Base-by-base conservation (phyloP, 2,888 invertebrate genomes). In the Tyria jacobaeae region DNA sequence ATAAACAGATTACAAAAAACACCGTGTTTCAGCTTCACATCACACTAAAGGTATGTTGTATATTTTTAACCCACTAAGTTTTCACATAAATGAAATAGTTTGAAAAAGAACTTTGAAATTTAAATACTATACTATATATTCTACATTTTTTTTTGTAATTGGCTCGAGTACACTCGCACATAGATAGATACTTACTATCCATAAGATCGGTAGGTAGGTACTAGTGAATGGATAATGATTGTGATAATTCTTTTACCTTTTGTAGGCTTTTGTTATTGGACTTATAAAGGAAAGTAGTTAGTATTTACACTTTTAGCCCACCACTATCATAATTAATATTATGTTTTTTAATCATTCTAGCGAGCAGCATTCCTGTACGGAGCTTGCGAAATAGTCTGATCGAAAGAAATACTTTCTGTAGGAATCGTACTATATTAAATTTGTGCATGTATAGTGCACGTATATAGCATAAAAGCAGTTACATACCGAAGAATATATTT, bases 191-290 rank as follows among this genome's bases (percentile, higher is more conserved):
- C 41, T 21, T 4, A 10, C 10, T 44, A 44, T 44, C 12, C 21
- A 44, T 44, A 10, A 17, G 21, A 4, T 10, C 12, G 44, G 17
- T 41, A 21, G 27, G 27, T 31, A 31, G 12, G 44, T 44, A 12
- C 27, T 31, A 31, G 7, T 44, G 41, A 21, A 44, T 21, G 15
- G 25, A 37, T 39, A 17, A 65, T 59, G 77, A 81, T 12, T 86
- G 86, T 86, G 88, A 86, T 87, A 87, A 84, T 85, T 82, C 81
- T 71, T 63, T 51, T 35, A 51, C 6, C 35, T 35, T 51, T 51
- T 74, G 62, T 78, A 76, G 69, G 63, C 62, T 60, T 68, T 56
- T 62, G 39, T 66, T 63, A 70, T 70, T 70, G 64, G 71, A 73
- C 58, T 65, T 57, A 70, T 58, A 60, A 64, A 62, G 64, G 60